phyloP scores from a whole-genome alignment of 2,113 vertebrate species.

The Nothocercus nigrocapillus region DNA sequence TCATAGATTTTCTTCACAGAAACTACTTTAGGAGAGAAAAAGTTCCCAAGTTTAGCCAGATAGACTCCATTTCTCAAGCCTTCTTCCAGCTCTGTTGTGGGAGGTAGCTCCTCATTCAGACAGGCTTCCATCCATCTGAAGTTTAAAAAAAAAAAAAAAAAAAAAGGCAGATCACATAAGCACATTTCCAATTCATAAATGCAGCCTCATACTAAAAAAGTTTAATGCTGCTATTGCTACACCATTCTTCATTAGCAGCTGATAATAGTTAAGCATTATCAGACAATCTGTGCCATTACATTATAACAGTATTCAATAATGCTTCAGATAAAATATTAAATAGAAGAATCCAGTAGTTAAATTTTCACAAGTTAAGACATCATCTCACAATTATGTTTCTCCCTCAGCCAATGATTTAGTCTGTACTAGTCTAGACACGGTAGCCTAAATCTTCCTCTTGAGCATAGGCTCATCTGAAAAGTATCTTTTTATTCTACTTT shows the following conservation, averaged over 20 bases:
- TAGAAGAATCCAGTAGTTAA: neutral
- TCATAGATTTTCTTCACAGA: conserved; percentile 98
- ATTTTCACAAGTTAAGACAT: neutral
- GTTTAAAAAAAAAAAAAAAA: neutral
- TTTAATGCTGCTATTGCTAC: neutral
- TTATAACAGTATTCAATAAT: neutral
- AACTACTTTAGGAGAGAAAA: conserved; percentile 94
- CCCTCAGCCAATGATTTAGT: neutral
- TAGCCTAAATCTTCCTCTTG: neutral
- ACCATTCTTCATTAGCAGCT: neutral
- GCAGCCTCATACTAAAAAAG: neutral
- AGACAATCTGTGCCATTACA: neutral
- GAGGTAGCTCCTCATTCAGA: conserved; percentile 92
- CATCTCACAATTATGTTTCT: neutral
- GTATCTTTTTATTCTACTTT: neutral
- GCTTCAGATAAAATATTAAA: neutral
- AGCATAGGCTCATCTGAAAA: neutral
- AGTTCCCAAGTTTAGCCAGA: conserved; percentile 96
- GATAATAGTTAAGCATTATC: neutral
- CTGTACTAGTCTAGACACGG: neutral
- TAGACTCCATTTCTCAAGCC: conserved; percentile 96
- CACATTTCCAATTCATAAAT: neutral
- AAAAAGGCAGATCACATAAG: neutral
- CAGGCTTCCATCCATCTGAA: conserved; percentile 98
- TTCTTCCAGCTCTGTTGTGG: conserved; percentile 96